A percentile compares a stretch with the other conserved stretches of the same genome.
phyloP scores from a whole-genome alignment of 1,140 invertebrate genomes.

The Teleopsis dalmanni region DNA sequence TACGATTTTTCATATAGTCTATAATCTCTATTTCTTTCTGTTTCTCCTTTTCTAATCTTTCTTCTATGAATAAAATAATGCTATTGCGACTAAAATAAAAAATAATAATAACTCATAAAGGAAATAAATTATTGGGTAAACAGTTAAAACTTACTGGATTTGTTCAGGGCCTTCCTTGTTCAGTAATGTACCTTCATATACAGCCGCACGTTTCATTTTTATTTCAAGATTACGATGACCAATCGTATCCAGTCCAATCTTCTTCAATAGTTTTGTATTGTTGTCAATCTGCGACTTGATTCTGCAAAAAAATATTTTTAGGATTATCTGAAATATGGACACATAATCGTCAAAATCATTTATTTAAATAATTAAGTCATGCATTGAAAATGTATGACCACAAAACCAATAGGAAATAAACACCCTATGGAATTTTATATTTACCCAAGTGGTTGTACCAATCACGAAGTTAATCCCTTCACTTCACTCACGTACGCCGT shows the following conservation, averaged over 20 bases:
- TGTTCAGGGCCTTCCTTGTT: no score
- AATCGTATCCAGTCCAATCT: slow-evolving; percentile 30
- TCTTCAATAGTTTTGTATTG: slow-evolving; percentile 32
- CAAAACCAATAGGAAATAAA: no score
- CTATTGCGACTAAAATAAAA: no score
- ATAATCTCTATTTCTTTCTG: slow-evolving; percentile 15
- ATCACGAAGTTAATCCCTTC: no score
- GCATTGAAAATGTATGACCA: no score
- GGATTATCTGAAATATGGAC: not conserved
- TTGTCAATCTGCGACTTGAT: slow-evolving; percentile 40
- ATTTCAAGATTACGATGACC: slow-evolving; percentile 26
- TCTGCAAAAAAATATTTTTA: slow-evolving; percentile 12
- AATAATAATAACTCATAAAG: no score
- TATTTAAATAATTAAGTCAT: not conserved
- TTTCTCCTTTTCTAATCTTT: no score
- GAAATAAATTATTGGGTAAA: not conserved
- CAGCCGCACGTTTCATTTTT: slow-evolving; percentile 34
- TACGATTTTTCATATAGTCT: slow-evolving; percentile 30
- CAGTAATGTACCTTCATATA: slow-evolving; percentile 26
- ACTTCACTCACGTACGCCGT: no score
- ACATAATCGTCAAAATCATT: not conserved
- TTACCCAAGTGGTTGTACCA: no score
- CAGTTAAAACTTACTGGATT: not conserved
- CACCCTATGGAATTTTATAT: no score
- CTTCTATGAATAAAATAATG: no score